Conservation (phyloP, 2,113 vertebrate genomes). For the Cercocebus atys region DNA sequence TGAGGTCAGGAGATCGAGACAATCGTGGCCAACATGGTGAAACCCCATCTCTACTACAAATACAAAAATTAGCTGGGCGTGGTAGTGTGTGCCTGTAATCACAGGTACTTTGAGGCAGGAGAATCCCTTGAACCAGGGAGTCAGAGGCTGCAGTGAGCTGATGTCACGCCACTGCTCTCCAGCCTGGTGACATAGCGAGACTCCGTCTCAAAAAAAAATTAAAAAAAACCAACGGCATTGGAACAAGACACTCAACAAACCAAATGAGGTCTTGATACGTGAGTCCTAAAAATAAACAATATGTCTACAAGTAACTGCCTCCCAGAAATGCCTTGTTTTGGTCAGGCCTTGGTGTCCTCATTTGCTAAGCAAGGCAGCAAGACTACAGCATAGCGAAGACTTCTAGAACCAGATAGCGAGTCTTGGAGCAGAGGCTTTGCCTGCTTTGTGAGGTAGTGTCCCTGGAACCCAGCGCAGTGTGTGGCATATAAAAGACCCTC, state of each 20-base stretch:
- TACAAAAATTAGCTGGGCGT: too few species aligned
- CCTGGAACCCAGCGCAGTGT: neutral
- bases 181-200: too few species aligned
- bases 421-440: neutral
- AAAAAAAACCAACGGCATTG: neutral
- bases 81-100: too few species aligned
- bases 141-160: too few species aligned
- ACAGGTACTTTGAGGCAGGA: too few species aligned
- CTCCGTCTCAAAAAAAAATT: too few species aligned
- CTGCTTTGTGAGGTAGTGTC: neutral
- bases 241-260: neutral
- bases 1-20: too few species aligned
- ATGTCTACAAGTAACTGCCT: neutral
- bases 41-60: too few species aligned
- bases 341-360: neutral
- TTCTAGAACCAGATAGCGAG: neutral
- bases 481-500: neutral
- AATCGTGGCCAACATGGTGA: too few species aligned
- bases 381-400: neutral
- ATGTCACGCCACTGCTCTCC: too few species aligned
- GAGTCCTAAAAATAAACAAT: too few species aligned
- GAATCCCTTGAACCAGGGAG: too few species aligned
- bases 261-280: neutral
- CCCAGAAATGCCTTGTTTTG: neutral
- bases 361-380: neutral